Conservation (phyloP, 2,113 vertebrate species). For the Euleptes europaea region DNA sequence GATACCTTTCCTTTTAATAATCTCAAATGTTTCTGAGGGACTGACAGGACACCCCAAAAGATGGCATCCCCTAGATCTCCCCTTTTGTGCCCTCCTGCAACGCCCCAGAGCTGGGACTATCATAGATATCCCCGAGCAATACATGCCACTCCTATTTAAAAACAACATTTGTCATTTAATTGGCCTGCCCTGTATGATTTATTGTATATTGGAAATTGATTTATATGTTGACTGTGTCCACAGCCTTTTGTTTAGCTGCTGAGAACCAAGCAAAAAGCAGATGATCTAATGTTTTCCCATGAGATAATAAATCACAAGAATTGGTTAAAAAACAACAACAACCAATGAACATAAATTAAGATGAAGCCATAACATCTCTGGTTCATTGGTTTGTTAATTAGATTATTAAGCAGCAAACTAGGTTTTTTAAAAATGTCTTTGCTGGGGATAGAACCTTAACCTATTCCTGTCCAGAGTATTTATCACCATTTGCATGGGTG, state of each 20-base stretch:
- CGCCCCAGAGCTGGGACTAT: not conserved
- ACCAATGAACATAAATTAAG: constrained; percentile 23
- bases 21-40: not conserved
- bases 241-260: constrained; percentile 24
- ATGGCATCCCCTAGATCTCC: not conserved
- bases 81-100: not conserved
- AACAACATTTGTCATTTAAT: constrained; percentile 8
- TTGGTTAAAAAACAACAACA: not conserved
- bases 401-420: not conserved
- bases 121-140: not conserved
- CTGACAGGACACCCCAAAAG: not conserved
- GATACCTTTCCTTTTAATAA: not conserved
- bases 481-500: no score
- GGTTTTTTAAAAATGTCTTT: not conserved
- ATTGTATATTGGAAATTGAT: constrained; percentile 14
- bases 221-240: not conserved
- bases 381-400: constrained; percentile 37
- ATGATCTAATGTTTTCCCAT: constrained; percentile 32
- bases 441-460: not conserved
- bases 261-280: not conserved
- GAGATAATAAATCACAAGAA: constrained; percentile 12
- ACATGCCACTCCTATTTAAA: not conserved
- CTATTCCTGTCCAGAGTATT: not conserved
- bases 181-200: constrained; percentile 6
- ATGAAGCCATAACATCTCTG: constrained; percentile 9